A percentile compares a stretch with the other conserved stretches of the same genome.
Evolutionary conservation across 1,140 invertebrate genomes (phyloP).

Genomic region (Drosophila sp.): DNA sequence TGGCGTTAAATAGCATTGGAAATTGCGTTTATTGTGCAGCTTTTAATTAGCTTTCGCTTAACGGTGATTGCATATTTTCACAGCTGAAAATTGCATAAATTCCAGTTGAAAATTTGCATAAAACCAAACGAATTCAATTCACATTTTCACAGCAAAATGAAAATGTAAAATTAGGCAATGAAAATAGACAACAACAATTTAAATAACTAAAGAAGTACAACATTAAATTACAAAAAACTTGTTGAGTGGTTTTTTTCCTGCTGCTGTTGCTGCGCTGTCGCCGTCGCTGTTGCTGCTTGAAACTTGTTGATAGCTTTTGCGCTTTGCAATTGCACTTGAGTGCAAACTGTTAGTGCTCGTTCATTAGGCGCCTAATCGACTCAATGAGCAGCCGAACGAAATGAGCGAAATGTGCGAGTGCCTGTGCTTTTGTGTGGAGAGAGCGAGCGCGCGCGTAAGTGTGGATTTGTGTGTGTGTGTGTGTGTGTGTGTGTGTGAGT

Average conservation of each 20-base stretch:
- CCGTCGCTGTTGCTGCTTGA: constrained; percentile 2
- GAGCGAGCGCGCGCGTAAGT: too few relatives aligned
- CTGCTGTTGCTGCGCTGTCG: background rate
- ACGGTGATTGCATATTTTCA: constrained; percentile 36
- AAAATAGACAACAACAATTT: background rate
- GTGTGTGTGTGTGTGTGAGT: background rate
- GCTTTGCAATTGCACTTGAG: constrained; percentile 34
- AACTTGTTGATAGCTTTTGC: constrained; percentile 41
- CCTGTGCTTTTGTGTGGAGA: background rate
- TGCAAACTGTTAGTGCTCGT: constrained; percentile 59
- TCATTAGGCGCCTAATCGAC: constrained; percentile 71
- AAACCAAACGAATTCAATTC: constrained; percentile 7
- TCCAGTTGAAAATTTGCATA: constrained; percentile 20
- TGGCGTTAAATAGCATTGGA: constrained; percentile 52
- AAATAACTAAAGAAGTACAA: background rate
- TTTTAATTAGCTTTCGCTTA: constrained; percentile 57
- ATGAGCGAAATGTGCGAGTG: constrained; percentile 1
- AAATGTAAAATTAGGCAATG: background rate
- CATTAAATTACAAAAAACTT: constrained; percentile 15
- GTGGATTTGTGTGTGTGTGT: too few relatives aligned
- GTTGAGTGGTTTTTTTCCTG: background rate
- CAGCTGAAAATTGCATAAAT: constrained; percentile 5
- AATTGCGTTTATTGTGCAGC: constrained; percentile 59
- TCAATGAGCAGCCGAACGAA: constrained; percentile 10
- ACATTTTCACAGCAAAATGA: background rate